Evolutionary conservation across 2,888 invertebrate genomes (phyloP), one percentile per base, ranked within the genome.

Genomic region (Digitonthophagus gazella): DNA sequence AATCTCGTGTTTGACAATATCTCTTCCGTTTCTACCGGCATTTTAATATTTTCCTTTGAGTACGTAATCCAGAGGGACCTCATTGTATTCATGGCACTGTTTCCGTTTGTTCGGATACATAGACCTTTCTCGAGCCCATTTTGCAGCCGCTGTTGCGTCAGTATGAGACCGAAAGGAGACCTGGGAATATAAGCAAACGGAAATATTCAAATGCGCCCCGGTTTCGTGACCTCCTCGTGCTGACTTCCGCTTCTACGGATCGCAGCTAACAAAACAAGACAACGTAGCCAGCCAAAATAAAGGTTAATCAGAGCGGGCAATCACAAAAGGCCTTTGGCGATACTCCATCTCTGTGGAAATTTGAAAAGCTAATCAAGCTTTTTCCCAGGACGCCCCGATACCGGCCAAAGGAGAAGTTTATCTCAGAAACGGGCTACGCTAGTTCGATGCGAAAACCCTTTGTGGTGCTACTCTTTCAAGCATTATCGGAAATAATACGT

Each of bases 121-220:
- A 44, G 28, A 44, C 28, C 28, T 44, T 44, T 44, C 28, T 44
- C 28, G 28, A 44, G 6, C 28, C 28, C 28, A 44, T 44, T 44
- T 44, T 44, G 28, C 28, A 6, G 28, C 8, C 11, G 6, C 28
- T 44, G 28, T 2, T 44, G 11, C 28, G 28, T 8, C 28, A 44
- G 28, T 44, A 44, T 8, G 11, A 44, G 28, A 44, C 28, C 28
- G 28, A 44, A 44, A 44, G 8, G 28, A 44, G 11, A 44, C 28
- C 28, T 44, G 28, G 28, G 28, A 44, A 44, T 44, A 44, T 44
- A 44, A 44, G 28, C 28, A 44, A 44, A 44, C 28, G 19, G 19
- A 61, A 61, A 61, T 61, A 61, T 61, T 61, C 61, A 61, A 61
- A 61, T 61, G 61, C 61, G n/a, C 61, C 61, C 18, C n/a, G 28